Conservation (phyloP, 1,140 invertebrate species). For the Trachelipus rathkii region DNA sequence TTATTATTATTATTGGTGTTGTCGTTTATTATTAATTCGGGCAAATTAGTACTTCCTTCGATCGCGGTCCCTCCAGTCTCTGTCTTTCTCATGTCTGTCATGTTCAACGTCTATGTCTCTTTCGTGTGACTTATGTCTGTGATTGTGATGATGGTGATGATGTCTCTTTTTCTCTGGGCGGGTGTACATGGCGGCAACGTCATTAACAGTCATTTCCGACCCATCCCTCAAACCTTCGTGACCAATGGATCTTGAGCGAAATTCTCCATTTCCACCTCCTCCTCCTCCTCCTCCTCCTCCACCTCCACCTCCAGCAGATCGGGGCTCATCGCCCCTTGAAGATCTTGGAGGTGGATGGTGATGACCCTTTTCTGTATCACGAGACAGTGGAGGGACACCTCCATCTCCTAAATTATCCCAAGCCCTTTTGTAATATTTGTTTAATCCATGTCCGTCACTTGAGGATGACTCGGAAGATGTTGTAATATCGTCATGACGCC, state of each 20-base stretch:
- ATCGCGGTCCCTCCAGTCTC: conserved; percentile 33
- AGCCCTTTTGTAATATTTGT: conserved; percentile 79
- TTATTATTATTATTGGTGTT: background rate
- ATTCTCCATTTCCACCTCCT: conserved; percentile 46
- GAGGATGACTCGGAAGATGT: conserved; percentile 57
- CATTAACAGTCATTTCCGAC: conserved; percentile 73
- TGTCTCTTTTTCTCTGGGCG: conserved; percentile 68
- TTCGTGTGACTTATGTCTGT: conserved; percentile 52
- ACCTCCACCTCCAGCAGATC: too few species aligned
- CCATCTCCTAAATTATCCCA: conserved; percentile 88
- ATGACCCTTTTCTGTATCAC: conserved; percentile 56
- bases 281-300: conserved; percentile 62
- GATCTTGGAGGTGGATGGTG: conserved; percentile 51
- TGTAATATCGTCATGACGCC: conserved; percentile 49
- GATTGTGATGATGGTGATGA: conserved; percentile 79
- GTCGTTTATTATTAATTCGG: background rate
- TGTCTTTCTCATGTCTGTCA: conserved; percentile 29
- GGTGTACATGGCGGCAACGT: conserved; percentile 58
- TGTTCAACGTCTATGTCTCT: conserved; percentile 23
- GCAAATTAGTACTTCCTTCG: conserved; percentile 38
- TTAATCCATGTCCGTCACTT: conserved; percentile 72
- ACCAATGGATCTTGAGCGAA: conserved; percentile 46
- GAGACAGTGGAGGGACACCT: conserved; percentile 48
- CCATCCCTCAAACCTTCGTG: conserved; percentile 66
- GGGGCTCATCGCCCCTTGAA: conserved; percentile 57